Base-by-base conservation (phyloP, 2,888 invertebrate genomes). In the Drosophila melanosoma region DNA sequence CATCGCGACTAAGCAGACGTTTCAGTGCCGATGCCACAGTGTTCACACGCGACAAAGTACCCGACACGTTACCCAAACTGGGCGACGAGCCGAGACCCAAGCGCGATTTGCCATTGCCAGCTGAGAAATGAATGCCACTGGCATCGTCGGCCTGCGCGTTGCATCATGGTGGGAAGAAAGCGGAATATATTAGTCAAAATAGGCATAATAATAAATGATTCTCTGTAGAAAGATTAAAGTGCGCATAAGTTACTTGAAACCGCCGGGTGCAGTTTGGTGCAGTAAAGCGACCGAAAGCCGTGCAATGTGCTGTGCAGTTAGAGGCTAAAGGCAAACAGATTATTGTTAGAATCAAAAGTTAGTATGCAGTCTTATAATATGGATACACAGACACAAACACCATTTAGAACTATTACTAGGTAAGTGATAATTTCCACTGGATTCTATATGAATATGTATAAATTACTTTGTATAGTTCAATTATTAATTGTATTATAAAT, bases 11-110 rank as follows among this genome's bases (percentile, higher is more conserved):
- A 88, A 97, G 96, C 61, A 97, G 94, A 76, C 96, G 94, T 90
- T 96, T 96, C 10, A 97, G 92, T 88, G 96, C 96, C 15, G 96
- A 96, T 0, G 97, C 96, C 40, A 97, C 97, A 0, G 97, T 97
- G 85, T 95, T 96, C 0, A 96, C 96, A 57, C 97, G 94, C 0
- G 96, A 95, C 84, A 97, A 93, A 0, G 96, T 95, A 17, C 94
- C 95, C 64, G 94, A 91, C 2, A 92, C 79, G 56, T 92, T 93
- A 48, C 89, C 93, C 84, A 93, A 85, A 83, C 91, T 94, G 61
- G 91, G 93, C 58, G 94, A 93, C 4, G 93, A 93, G 56, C 94
- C 94, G 38, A 91, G 89, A 92, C 94, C 94, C 64, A 91, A 86
- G 91, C 95, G 93, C 92, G 84, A 94, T 94, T 95, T 94, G 3